These are phyloP conservation scores for Emmelina monodactyla DNA, from an alignment of 2,888 invertebrate species.

Conservation along the genomic window DNA sequence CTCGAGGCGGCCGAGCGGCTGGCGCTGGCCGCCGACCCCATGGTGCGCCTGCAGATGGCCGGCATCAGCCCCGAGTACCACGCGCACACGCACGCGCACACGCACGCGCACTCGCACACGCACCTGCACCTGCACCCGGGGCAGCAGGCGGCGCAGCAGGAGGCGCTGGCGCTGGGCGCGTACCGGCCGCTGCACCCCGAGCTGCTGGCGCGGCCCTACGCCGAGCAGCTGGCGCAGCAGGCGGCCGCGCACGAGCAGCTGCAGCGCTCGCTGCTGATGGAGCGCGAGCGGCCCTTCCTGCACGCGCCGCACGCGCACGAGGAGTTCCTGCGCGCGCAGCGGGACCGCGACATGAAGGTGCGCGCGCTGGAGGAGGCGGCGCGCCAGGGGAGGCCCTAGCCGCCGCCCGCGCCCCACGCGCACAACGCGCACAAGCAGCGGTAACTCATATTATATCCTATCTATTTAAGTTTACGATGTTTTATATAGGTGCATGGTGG, in stretches of 20 bases:
- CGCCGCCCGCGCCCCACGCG: slow-evolving; percentile 2
- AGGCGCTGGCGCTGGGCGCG: slow-evolving; percentile 56
- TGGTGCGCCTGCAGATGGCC: slow-evolving; percentile 93
- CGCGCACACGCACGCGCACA: slow-evolving; percentile 91
- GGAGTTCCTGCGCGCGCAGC: slow-evolving; percentile 75
- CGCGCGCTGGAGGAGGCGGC: slow-evolving; percentile 87
- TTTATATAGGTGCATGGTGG: slow-evolving; percentile 59
- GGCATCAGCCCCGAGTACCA: slow-evolving; percentile 89
- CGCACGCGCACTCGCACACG: slow-evolving; percentile 89
- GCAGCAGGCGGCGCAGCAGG: slow-evolving; percentile 77
- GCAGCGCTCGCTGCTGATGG: slow-evolving; percentile 83
- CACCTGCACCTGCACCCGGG: slow-evolving; percentile 83
- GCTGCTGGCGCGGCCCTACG: slow-evolving; percentile 80
- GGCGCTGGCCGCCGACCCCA: slow-evolving; percentile 88
- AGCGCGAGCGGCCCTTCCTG: slow-evolving; percentile 75
- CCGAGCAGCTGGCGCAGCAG: slow-evolving; percentile 81
- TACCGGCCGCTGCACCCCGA: slow-evolving; percentile 78
- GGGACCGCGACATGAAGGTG: slow-evolving; percentile 85
- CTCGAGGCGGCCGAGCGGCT: slow-evolving; percentile 79
- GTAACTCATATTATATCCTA: slow-evolving; percentile 54
- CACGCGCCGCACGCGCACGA: slow-evolving; percentile 66
- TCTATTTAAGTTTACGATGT: slow-evolving; percentile 47
- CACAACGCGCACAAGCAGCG: slow-evolving; percentile 15
- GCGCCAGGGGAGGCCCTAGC: slow-evolving; percentile 65
- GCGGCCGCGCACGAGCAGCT: slow-evolving; percentile 85